phyloP scores from a whole-genome alignment of 2,113 vertebrate genomes.

The Gasterosteus nipponicus region DNA sequence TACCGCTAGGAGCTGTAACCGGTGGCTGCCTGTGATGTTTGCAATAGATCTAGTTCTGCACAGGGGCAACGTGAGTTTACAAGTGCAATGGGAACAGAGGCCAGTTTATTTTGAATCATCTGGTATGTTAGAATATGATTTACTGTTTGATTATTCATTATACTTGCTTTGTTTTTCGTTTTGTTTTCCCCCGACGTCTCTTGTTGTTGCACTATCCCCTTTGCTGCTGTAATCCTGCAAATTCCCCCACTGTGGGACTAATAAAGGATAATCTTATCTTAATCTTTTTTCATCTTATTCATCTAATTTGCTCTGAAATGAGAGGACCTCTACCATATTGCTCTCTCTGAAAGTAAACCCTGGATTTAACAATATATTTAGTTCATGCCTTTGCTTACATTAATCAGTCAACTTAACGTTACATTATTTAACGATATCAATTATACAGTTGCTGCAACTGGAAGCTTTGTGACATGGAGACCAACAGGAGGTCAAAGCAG shows the following conservation, averaged over 20 bases:
- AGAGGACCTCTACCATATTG: neutral
- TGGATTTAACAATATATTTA: neutral
- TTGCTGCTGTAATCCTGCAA: neutral
- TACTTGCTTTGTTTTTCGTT: neutral
- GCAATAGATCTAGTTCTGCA: neutral
- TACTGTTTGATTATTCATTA: neutral
- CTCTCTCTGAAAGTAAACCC: neutral
- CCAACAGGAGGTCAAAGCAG: slow-evolving; percentile 6
- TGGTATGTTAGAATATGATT: neutral
- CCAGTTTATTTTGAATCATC: neutral
- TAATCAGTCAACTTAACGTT: neutral
- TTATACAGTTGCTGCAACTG: neutral
- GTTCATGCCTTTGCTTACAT: neutral
- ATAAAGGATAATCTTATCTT: neutral
- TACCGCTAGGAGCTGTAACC: neutral
- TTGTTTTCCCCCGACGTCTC: neutral
- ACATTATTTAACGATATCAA: neutral
- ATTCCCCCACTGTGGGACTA: neutral
- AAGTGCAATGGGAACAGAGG: neutral
- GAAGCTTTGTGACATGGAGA: neutral
- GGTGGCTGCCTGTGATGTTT: neutral
- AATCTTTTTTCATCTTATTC: neutral
- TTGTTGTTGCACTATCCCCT: neutral
- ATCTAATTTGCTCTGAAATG: neutral
- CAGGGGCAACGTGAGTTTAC: neutral